These are phyloP conservation scores for Tetrao urogallus DNA, from an alignment of 2,113 vertebrate species.

Conservation along the genomic window DNA sequence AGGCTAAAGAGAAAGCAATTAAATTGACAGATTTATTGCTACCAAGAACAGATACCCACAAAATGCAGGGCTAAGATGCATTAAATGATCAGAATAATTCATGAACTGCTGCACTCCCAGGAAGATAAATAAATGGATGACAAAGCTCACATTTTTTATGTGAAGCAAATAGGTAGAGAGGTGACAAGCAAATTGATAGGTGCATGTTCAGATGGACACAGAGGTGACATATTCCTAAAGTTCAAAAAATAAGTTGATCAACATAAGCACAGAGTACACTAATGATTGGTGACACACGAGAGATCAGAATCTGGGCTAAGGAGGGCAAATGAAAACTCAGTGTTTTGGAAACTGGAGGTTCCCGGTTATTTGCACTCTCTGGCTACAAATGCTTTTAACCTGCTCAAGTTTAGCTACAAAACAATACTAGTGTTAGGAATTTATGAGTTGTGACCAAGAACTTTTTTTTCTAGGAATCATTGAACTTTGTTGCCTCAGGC, in stretches of 20 bases:
- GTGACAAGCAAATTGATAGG: neutral
- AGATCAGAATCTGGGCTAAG: neutral
- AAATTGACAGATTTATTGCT: slow-evolving; percentile 52
- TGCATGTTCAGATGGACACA: neutral
- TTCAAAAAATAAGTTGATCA: neutral
- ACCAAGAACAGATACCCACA: slow-evolving; percentile 13
- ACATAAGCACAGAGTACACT: neutral
- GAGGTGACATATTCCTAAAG: neutral
- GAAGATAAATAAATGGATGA: slow-evolving; percentile 9
- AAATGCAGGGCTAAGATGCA: slow-evolving; percentile 14
- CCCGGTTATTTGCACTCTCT: neutral
- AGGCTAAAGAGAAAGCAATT: slow-evolving; percentile 60
- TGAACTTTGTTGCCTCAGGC: slow-evolving; percentile 9
- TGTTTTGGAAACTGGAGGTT: neutral
- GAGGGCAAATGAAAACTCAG: neutral
- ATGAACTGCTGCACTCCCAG: neutral
- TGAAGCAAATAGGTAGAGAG: neutral
- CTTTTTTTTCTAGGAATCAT: neutral
- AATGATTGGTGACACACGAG: neutral
- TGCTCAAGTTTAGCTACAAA: slow-evolving; percentile 2
- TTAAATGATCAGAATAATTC: slow-evolving; percentile 51
- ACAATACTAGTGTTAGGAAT: slow-evolving; percentile 12
- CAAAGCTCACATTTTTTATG: neutral
- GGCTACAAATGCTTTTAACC: neutral
- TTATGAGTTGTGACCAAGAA: neutral